Evolutionary conservation across 2,797 vertebrate genomes (phyloP).

Genomic region (Epinephelus malabaricus): DNA sequence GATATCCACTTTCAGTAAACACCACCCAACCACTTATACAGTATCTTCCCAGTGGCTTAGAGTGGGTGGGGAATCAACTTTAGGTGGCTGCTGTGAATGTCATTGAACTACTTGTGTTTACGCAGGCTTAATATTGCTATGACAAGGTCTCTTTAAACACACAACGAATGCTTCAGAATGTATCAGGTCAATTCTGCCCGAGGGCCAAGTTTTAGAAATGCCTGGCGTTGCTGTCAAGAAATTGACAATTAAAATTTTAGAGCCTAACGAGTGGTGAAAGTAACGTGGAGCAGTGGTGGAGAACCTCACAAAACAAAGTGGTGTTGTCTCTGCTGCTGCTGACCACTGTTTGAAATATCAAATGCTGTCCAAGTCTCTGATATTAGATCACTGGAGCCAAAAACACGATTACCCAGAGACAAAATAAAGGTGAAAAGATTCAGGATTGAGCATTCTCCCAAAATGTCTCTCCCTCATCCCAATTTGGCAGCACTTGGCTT

Average conservation of each 20-base stretch:
- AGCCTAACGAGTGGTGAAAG: constrained; percentile 32
- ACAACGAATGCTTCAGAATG: constrained; percentile 57
- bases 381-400: constrained; percentile 71
- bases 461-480: constrained; percentile 84
- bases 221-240: constrained; percentile 31
- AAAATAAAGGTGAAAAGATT: constrained; percentile 79
- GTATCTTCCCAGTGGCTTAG: constrained; percentile 80
- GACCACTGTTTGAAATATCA: constrained; percentile 52
- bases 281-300: constrained; percentile 8
- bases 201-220: constrained; percentile 58
- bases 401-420: constrained; percentile 73
- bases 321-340: constrained; percentile 42
- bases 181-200: constrained; percentile 62
- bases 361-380: constrained; percentile 59
- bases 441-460: constrained; percentile 72
- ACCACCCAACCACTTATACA: constrained; percentile 76
- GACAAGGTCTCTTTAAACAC: constrained; percentile 79
- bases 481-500: constrained; percentile 86
- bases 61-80: constrained; percentile 81
- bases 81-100: constrained; percentile 81
- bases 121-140: constrained; percentile 75
- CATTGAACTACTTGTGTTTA: constrained; percentile 84
- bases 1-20: constrained; percentile 84
- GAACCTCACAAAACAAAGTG: constrained; percentile 23
- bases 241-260: constrained; percentile 23